Conservation (phyloP, 2,113 vertebrate genomes). For the Mobula hypostoma region DNA sequence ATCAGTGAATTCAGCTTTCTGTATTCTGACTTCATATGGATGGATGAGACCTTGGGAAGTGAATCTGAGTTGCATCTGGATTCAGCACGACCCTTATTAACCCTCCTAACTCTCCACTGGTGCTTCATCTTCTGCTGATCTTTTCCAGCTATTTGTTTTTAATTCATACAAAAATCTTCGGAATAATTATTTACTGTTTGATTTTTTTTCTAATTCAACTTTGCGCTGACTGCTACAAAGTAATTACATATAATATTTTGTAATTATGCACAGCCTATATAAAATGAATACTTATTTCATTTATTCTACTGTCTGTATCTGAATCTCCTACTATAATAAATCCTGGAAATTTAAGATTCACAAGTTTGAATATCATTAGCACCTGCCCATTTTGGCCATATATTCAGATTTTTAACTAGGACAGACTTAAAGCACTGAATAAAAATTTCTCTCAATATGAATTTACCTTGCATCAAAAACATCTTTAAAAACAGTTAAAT, state of each 20-base stretch:
- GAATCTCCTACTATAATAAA: background rate
- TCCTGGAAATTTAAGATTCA: background rate
- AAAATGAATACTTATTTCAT: background rate
- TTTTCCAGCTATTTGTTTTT: too few species aligned
- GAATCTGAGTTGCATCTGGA: too few species aligned
- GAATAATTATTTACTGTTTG: background rate
- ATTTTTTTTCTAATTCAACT: background rate
- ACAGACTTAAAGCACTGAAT: background rate
- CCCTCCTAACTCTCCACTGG: too few species aligned
- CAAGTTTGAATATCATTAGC: background rate
- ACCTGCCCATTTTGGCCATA: background rate
- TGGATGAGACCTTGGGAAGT: too few species aligned
- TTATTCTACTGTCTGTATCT: background rate
- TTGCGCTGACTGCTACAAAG: background rate
- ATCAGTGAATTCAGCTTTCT: too few species aligned
- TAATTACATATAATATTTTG: background rate
- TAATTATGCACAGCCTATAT: background rate
- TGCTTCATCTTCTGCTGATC: too few species aligned
- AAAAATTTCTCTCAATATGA: background rate
- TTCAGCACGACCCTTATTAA: too few species aligned
- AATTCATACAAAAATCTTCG: background rate
- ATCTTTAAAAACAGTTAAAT: background rate
- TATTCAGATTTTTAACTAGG: background rate
- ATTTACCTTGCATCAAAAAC: background rate
- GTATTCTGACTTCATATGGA: too few species aligned